Evolutionary conservation across 2,797 vertebrate species (phyloP).

Genomic region (Natrix natrix): DNA sequence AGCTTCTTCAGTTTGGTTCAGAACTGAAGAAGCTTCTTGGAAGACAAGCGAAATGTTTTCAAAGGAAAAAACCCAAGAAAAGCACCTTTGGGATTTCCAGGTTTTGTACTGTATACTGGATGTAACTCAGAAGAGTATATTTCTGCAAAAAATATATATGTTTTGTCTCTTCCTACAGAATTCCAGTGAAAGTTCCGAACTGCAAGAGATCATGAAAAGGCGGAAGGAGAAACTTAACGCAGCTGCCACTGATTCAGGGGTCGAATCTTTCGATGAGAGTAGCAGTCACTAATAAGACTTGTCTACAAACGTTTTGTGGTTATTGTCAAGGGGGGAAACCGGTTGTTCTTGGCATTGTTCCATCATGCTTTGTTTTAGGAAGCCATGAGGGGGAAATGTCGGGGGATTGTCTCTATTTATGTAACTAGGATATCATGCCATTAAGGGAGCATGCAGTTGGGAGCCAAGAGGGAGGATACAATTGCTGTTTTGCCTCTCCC

Average conservation of each 20-base stretch:
- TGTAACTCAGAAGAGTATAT: background rate
- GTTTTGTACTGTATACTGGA: background rate
- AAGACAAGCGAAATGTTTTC: background rate
- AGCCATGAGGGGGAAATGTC: slow-evolving; percentile 65
- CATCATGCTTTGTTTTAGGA: slow-evolving; percentile 71
- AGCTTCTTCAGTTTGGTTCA: background rate
- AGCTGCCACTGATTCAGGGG: slow-evolving; percentile 88
- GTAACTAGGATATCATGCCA: slow-evolving; percentile 39
- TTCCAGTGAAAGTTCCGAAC: slow-evolving; percentile 85
- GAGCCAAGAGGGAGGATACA: slow-evolving; percentile 28
- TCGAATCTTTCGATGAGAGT: slow-evolving; percentile 94
- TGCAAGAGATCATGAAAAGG: slow-evolving; percentile 95
- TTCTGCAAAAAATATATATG: background rate
- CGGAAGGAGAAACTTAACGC: slow-evolving; percentile 90
- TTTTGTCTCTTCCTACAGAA: slow-evolving; percentile 57
- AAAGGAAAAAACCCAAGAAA: background rate
- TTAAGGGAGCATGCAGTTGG: slow-evolving; percentile 34
- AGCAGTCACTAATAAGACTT: slow-evolving; percentile 79
- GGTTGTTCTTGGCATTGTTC: slow-evolving; percentile 51
- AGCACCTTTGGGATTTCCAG: background rate
- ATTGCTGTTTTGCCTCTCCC: slow-evolving; percentile 26
- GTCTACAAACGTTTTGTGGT: slow-evolving; percentile 25
- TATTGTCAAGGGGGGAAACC: background rate
- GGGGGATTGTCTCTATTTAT: slow-evolving; percentile 28
- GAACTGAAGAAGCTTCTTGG: background rate